A percentile compares a stretch with the other conserved stretches of the same genome.
phyloP scores from a whole-genome alignment of 2,113 vertebrate genomes.

The Noctilio leporinus region DNA sequence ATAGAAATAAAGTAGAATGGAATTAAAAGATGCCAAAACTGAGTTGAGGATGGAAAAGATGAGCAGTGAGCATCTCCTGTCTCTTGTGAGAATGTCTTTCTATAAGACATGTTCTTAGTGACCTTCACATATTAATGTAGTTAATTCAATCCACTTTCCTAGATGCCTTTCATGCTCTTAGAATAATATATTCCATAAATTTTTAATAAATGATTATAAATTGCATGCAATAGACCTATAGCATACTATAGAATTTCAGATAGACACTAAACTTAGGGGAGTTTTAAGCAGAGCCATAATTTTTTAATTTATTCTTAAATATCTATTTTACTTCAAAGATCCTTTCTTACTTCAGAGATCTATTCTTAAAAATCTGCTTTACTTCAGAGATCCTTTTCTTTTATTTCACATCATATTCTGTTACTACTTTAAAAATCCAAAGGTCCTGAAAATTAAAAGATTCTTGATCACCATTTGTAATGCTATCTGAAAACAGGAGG shows the following conservation, averaged over 20 bases:
- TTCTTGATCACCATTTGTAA: background rate
- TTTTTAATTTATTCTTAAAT: background rate
- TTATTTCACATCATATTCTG: background rate
- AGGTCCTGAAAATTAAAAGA: constrained; percentile 22
- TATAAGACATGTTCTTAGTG: background rate
- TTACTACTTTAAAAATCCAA: background rate
- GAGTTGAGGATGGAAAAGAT: background rate
- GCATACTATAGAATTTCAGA: background rate
- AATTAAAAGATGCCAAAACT: background rate
- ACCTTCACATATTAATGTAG: background rate
- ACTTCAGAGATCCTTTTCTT: background rate
- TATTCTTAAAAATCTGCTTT: background rate
- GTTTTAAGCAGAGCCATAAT: background rate
- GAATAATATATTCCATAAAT: background rate
- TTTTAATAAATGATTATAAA: constrained; percentile 57
- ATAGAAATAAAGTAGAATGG: background rate
- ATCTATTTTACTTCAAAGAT: background rate
- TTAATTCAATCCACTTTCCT: background rate
- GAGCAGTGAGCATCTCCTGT: background rate
- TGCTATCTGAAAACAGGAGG: background rate
- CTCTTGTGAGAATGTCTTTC: background rate
- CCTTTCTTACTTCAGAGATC: background rate
- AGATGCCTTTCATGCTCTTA: constrained; percentile 3
- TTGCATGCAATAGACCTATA: background rate
- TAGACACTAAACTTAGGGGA: background rate